Base-by-base conservation (phyloP, 2,888 invertebrate genomes). In the Alloscopus bannaensis region DNA sequence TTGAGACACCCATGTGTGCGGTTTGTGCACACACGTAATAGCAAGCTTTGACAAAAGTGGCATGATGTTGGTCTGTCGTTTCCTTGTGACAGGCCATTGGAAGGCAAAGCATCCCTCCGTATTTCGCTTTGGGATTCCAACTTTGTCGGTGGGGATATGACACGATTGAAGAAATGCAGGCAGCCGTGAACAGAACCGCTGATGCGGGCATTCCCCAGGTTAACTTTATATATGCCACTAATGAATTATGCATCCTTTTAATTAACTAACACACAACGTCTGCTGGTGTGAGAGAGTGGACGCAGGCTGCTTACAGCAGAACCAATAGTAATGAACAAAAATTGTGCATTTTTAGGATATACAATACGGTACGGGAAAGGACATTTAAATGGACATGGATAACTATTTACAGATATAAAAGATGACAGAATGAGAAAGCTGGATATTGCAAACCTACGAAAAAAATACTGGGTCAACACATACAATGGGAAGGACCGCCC, bases 91-190 rank as follows among this genome's bases (percentile, higher is more conserved):
- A 82, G 84, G 83, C 84, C 8, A 90, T 96, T 6, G 95, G 95
- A 0, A 89, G 91, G 73, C 94, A 95, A 0, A 91, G 91, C 87
- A 91, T 96, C 91, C 96, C 96, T 1, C 95, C 96, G 0, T 95
- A 94, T 87, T 97, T 96, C 96, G 90, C 93, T 13, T 90, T 96
- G 0, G 96, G 96, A 0, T 96, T 95, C 88, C 96, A 96, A 88
- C 89, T 96, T 45, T 94, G 94, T 90, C 92, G 76, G 4, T 92
- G 88, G 87, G 92, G 93, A 18, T 94, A 94, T 87, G 91, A 91
- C 69, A 90, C 90, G 28, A 87, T 94, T 79, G 92, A 93, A 73
- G 90, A 90, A 6, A 94, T 94, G 0, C 90, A 89, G 83, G 89
- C 90, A 78, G 91, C 93, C 0, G 92, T 93, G 92, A 89, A 92